phyloP scores from a whole-genome alignment of 2,888 invertebrate species.

The Spisula subtruncata region DNA sequence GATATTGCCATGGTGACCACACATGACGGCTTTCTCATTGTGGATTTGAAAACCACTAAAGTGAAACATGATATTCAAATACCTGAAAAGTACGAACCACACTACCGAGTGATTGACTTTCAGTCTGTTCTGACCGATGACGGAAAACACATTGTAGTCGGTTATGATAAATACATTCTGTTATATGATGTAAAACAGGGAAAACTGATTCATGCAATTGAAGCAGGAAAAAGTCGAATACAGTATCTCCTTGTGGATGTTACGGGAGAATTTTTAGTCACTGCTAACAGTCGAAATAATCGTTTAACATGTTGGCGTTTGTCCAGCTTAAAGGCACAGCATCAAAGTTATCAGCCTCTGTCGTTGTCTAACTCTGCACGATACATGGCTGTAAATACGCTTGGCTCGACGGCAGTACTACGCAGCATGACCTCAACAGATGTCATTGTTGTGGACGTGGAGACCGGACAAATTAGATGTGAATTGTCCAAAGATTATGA shows the following conservation, averaged over 20 bases:
- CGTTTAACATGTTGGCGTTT: slow-evolving; percentile 71
- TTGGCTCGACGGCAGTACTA: slow-evolving; percentile 64
- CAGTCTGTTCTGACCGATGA: slow-evolving; percentile 69
- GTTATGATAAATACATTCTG: slow-evolving; percentile 71
- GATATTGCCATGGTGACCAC: slow-evolving; percentile 65
- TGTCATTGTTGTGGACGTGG: slow-evolving; percentile 70
- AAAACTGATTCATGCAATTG: slow-evolving; percentile 58
- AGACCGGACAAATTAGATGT: slow-evolving; percentile 59
- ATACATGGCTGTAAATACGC: slow-evolving; percentile 64
- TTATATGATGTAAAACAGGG: slow-evolving; percentile 68
- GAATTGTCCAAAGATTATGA: slow-evolving; percentile 68
- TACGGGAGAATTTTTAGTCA: slow-evolving; percentile 67
- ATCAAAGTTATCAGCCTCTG: slow-evolving; percentile 68
- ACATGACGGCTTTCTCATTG: slow-evolving; percentile 67
- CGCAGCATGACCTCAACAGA: slow-evolving; percentile 72
- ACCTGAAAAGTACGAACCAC: slow-evolving; percentile 67
- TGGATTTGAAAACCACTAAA: slow-evolving; percentile 68
- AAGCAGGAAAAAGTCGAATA: slow-evolving; percentile 67
- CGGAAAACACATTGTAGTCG: slow-evolving; percentile 64
- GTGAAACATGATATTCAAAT: slow-evolving; percentile 60
- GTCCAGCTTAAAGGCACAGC: slow-evolving; percentile 52
- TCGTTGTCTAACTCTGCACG: slow-evolving; percentile 69
- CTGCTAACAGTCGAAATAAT: slow-evolving; percentile 69
- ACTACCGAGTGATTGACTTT: slow-evolving; percentile 68
- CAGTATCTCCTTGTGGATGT: slow-evolving; percentile 56